phyloP scores from a whole-genome alignment of 1,140 invertebrate genomes.

The Drosophila rhopaloa region DNA sequence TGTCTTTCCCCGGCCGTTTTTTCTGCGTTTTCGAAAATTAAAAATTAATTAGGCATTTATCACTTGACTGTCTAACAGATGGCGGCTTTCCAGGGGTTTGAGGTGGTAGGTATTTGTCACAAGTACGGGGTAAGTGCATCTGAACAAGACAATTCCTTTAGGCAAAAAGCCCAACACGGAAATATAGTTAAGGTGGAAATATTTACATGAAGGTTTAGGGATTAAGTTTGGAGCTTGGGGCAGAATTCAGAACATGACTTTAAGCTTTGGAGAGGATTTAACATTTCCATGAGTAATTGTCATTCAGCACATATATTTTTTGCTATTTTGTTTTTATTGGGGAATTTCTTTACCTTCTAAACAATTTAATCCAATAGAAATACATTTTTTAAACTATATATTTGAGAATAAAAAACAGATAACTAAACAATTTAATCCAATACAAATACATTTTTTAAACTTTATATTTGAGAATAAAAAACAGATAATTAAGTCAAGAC shows the following conservation, averaged over 20 bases:
- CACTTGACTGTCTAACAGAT: slow-evolving; percentile 81
- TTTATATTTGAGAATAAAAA: too few species aligned
- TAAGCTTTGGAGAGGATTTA: background rate
- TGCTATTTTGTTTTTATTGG: too few species aligned
- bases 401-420: too few species aligned
- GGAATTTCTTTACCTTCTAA: too few species aligned
- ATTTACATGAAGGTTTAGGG: background rate
- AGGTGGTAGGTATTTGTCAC: slow-evolving; percentile 7
- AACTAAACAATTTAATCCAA: too few species aligned
- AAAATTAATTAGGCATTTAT: slow-evolving; percentile 84
- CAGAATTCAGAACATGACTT: background rate
- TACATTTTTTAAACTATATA: too few species aligned
- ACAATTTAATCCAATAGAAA: too few species aligned
- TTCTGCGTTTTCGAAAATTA: slow-evolving; percentile 72
- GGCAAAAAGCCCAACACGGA: slow-evolving; percentile 6
- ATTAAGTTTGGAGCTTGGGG: background rate
- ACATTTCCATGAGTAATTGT: too few species aligned
- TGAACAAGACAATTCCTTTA: slow-evolving; percentile 36
- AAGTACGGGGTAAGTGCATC: slow-evolving; percentile 17
- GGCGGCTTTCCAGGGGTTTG: slow-evolving; percentile 11
- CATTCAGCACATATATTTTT: too few species aligned
- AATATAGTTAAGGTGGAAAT: background rate
- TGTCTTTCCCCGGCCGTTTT: slow-evolving; percentile 28
- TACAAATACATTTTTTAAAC: too few species aligned
- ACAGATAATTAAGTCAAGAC: too few species aligned